A percentile compares a stretch with the other conserved stretches of the same genome.
Evolutionary conservation across 2,888 invertebrate genomes (phyloP).

Genomic region (Ectropis crepuscularia): DNA sequence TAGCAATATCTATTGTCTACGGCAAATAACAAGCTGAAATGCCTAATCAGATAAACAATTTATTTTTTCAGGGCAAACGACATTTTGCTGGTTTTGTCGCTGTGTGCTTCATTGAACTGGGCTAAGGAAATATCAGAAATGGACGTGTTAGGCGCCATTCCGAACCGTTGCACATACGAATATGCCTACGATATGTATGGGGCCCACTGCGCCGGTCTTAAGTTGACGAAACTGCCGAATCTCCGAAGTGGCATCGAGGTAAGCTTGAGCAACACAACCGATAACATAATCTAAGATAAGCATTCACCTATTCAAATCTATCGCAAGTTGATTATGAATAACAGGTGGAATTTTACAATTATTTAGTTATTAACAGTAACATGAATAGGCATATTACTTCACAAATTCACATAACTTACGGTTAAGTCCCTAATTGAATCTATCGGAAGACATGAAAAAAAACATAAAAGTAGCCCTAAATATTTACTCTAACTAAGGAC

Average conservation of each 20-base stretch:
- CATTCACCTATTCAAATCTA: slow-evolving; percentile 42
- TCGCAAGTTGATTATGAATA: slow-evolving; percentile 36
- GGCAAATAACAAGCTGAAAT: not conserved
- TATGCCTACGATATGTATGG: slow-evolving; percentile 82
- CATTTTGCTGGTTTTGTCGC: slow-evolving; percentile 46
- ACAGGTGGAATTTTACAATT: slow-evolving; percentile 16
- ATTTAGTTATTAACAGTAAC: no score
- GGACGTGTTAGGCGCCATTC: slow-evolving; percentile 62
- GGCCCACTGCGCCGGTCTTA: slow-evolving; percentile 80
- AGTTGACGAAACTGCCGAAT: slow-evolving; percentile 76
- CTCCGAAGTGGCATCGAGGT: slow-evolving; percentile 84
- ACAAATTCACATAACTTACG: no score
- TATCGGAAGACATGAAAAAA: no score
- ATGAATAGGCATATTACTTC: no score
- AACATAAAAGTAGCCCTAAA: no score
- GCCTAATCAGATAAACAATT: slow-evolving; percentile 16
- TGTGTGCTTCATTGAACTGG: slow-evolving; percentile 45
- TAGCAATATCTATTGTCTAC: slow-evolving; percentile 7
- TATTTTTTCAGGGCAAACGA: slow-evolving; percentile 56
- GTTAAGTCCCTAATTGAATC: no score
- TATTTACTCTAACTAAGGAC: no score
- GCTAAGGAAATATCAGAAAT: slow-evolving; percentile 69
- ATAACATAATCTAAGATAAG: slow-evolving; percentile 43
- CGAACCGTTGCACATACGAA: slow-evolving; percentile 79
- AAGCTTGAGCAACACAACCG: slow-evolving; percentile 37